Evolutionary conservation across 2,797 vertebrate genomes (phyloP).

Genomic region (Limosa lapponica): DNA sequence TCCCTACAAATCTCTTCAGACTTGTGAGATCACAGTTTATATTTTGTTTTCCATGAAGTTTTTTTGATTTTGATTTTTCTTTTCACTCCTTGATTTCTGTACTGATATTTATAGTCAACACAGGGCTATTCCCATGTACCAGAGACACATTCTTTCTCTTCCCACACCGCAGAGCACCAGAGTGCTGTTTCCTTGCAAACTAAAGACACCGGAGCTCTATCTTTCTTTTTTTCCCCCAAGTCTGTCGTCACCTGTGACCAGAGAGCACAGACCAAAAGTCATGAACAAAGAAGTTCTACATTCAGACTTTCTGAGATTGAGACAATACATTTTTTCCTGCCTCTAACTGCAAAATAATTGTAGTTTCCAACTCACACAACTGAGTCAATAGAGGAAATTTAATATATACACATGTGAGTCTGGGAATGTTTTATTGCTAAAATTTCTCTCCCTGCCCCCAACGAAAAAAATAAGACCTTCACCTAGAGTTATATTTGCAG

Average conservation of each 20-base stretch:
- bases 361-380: background rate
- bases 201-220: rapidly evolving
- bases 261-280: background rate
- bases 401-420: rapidly evolving
- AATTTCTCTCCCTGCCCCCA: background rate
- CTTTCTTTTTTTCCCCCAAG: background rate
- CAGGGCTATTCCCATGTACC: background rate
- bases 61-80: background rate
- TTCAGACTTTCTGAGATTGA: background rate
- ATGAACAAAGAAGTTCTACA: background rate
- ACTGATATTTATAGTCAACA: background rate
- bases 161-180: background rate
- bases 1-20: background rate
- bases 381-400: background rate
- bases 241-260: background rate
- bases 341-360: background rate
- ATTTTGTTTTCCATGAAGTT: background rate
- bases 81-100: background rate
- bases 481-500: background rate
- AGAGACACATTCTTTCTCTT: background rate
- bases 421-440: background rate
- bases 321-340: background rate
- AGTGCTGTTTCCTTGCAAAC: background rate
- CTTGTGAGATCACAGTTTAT: background rate
- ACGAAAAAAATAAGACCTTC: background rate